Percentiles rank a stretch among this genome's conserved stretches.
phyloP scores from a whole-genome alignment of 2,797 vertebrate species.

The Lagorchestes hirsutus region DNA sequence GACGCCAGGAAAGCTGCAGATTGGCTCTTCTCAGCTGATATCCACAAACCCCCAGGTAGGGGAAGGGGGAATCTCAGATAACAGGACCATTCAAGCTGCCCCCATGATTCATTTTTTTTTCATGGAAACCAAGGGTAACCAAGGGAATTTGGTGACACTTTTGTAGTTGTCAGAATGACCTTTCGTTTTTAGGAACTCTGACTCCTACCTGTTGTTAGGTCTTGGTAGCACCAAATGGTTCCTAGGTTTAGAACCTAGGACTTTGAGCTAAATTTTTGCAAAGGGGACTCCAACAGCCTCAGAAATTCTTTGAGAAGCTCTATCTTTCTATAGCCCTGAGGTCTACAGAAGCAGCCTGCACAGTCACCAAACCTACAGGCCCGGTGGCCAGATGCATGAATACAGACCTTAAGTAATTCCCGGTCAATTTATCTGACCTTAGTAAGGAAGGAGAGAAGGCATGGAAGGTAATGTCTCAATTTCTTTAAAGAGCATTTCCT shows the following conservation, averaged over 20 bases:
- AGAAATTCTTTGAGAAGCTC: background rate
- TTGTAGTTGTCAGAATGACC: background rate
- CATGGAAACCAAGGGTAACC: background rate
- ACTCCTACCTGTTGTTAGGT: background rate
- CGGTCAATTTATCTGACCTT: background rate
- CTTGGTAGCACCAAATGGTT: background rate
- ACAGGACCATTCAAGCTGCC: fast-evolving
- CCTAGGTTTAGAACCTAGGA: background rate
- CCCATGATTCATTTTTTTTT: background rate
- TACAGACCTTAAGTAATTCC: background rate
- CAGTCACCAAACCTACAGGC: background rate
- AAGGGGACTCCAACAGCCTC: background rate
- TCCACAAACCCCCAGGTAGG: conserved; percentile 93
- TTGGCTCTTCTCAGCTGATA: conserved; percentile 96
- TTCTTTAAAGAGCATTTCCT: background rate
- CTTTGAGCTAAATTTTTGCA: background rate
- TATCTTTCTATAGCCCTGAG: background rate
- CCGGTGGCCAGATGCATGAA: background rate
- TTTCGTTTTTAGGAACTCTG: background rate
- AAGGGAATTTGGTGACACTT: background rate
- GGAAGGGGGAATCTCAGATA: background rate
- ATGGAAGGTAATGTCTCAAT: background rate
- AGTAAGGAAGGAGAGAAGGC: background rate
- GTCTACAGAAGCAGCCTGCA: background rate
- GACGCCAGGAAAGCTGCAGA: conserved; percentile 93